Evolutionary conservation across 2,888 invertebrate species (phyloP), one percentile per base, ranked within the genome.

Genomic region (Malthinus seriepunctatus): DNA sequence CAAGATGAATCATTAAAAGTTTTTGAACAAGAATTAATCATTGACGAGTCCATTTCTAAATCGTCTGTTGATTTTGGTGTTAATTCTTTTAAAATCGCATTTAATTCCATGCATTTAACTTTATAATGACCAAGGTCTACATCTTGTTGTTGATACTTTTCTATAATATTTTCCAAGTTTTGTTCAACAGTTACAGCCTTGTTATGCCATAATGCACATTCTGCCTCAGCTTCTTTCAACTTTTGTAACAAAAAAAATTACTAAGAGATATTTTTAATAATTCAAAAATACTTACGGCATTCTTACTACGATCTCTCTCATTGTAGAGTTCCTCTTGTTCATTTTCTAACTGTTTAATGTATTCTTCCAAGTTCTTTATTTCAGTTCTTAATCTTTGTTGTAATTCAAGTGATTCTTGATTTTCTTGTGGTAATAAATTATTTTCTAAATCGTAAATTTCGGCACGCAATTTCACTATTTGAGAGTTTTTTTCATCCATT

Each of bases 281-380:
- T 23, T 23, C 2, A 3, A 23, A 23, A 23, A 15, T 33, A 51
- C 54, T 47, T 69, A 76, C 76, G 62, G 76, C 83, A 48, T 79
- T 73, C 49, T 76, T 80, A 45, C 81, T 77, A 1, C 70, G 65
- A 53, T 85, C 83, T 50, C 83, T 81, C 38, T 86, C 84, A 52
- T 79, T 78, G 50, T 79, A 77, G 1, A 83, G 71, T 53, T 83
- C 80, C n/a, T 82, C 82, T 10, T 85, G 71, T 64, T 83, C 82
- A 45, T 74, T 76, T 63, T 84, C 82, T 1, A 83, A 78, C 51
- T 80, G 78, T 0, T 79, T 70, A 8, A 86, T 76, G 32, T 81
- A 79, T 42, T 80, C 75, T 67, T 87, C 86, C 35, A 84, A 72
- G 54, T 79, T 80, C 54, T 82, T 76, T 32, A 87, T 75, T 70